These are phyloP conservation scores for Fregata magnificens DNA, from an alignment of 2,113 vertebrate genomes.

Conservation along the genomic window DNA sequence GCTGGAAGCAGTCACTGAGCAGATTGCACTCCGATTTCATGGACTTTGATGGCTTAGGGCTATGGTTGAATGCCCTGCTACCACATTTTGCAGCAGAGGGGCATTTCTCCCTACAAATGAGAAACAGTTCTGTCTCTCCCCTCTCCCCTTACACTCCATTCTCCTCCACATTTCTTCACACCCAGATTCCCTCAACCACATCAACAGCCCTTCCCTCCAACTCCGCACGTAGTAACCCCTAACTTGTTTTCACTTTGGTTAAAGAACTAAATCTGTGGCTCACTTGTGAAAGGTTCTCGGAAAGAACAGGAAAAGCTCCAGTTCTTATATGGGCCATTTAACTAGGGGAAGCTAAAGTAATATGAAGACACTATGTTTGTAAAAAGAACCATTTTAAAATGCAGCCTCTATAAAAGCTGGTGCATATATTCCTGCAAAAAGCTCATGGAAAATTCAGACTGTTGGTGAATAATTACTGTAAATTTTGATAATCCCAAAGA, in stretches of 20 bases:
- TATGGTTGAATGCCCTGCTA: neutral
- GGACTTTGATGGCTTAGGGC: neutral
- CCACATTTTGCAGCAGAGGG: neutral
- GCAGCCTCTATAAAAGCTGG: neutral
- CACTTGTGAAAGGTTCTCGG: neutral
- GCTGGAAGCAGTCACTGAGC: neutral
- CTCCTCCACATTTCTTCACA: neutral
- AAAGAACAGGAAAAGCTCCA: neutral
- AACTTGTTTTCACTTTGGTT: neutral
- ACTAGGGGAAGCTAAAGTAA: neutral
- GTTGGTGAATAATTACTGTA: neutral
- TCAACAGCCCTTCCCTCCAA: neutral
- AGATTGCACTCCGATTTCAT: neutral
- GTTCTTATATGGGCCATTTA: neutral
- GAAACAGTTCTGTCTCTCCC: neutral
- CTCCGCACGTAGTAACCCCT: neutral
- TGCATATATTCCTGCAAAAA: neutral
- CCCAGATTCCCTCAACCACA: neutral
- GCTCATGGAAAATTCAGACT: neutral
- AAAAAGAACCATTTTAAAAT: neutral
- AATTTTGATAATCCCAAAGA: neutral
- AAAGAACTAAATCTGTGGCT: neutral
- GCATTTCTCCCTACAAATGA: neutral
- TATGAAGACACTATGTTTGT: neutral
- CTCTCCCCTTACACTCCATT: neutral